Conservation (phyloP, 1,140 invertebrate genomes). For the Drosophila sulfurigaster region DNA sequence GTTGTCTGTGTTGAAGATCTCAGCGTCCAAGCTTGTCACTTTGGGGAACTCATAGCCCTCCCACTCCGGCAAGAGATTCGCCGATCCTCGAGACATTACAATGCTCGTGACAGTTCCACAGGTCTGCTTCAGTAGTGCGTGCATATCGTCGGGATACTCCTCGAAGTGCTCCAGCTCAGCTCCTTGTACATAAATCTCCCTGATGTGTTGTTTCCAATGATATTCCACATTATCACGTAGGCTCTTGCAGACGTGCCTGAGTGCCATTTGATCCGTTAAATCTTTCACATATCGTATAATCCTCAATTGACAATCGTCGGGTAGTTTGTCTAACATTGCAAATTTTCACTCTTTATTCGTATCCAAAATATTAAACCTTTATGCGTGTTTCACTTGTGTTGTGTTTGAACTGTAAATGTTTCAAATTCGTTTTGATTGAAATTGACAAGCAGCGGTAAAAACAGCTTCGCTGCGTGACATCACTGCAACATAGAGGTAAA, state of each 20-base stretch:
- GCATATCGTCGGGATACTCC: conserved; percentile 21
- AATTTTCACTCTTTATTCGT: background rate
- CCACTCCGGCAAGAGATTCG: conserved; percentile 27
- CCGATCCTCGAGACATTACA: background rate
- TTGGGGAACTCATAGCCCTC: conserved; percentile 37
- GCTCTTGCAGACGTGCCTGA: conserved; percentile 9
- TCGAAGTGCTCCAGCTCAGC: conserved; percentile 16
- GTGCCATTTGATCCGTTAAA: conserved; percentile 40
- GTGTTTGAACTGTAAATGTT: background rate
- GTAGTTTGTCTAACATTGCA: conserved; percentile 30
- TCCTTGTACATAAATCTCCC: background rate
- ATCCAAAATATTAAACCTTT: background rate
- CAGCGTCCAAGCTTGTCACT: conserved; percentile 26
- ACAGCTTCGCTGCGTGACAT: background rate
- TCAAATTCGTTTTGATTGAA: background rate
- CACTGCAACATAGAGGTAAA: background rate
- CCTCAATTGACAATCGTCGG: conserved; percentile 48
- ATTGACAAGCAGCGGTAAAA: background rate
- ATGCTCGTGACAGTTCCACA: conserved; percentile 42
- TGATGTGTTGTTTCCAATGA: conserved; percentile 36
- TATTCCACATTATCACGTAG: conserved; percentile 24
- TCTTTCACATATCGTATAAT: conserved; percentile 40
- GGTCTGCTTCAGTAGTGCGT: conserved; percentile 28
- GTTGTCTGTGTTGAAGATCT: conserved; percentile 8
- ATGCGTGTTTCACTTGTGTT: background rate